Percentiles rank a stretch among this genome's conserved stretches.
Evolutionary conservation across 2,797 vertebrate genomes (phyloP).

Genomic region (Chelonia mydas): DNA sequence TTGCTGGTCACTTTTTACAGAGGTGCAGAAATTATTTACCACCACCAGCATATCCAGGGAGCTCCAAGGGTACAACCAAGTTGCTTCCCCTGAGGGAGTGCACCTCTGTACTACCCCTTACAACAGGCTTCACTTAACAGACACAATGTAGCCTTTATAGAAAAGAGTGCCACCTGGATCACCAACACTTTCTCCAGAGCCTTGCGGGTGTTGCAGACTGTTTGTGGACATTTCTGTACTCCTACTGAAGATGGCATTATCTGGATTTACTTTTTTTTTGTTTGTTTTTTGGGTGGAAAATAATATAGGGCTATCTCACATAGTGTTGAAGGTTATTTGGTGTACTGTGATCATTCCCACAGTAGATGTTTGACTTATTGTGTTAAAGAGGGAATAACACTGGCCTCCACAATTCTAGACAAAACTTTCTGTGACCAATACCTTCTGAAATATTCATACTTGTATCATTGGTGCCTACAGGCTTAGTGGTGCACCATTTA

Average conservation of each 20-base stretch:
- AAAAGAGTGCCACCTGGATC: neutral
- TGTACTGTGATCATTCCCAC: neutral
- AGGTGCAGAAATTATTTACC: neutral
- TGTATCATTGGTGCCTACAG: neutral
- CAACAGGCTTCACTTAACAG: neutral
- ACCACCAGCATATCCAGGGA: neutral
- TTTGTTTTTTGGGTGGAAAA: neutral
- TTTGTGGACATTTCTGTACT: neutral
- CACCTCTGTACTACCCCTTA: neutral
- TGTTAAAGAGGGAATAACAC: constrained; percentile 20
- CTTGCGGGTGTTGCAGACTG: neutral
- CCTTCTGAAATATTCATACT: neutral
- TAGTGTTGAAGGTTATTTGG: neutral
- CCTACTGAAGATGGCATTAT: neutral
- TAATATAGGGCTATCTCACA: neutral
- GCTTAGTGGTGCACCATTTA: constrained; percentile 23
- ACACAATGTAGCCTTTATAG: neutral
- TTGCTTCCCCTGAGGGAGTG: neutral
- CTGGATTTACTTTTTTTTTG: neutral
- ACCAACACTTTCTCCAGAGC: neutral
- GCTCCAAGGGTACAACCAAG: neutral
- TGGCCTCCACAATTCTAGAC: neutral
- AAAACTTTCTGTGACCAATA: neutral
- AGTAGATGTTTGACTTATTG: neutral
- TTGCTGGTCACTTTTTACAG: neutral